Evolutionary conservation across 2,888 invertebrate genomes (phyloP).

Genomic region (Ophion slaviceki): DNA sequence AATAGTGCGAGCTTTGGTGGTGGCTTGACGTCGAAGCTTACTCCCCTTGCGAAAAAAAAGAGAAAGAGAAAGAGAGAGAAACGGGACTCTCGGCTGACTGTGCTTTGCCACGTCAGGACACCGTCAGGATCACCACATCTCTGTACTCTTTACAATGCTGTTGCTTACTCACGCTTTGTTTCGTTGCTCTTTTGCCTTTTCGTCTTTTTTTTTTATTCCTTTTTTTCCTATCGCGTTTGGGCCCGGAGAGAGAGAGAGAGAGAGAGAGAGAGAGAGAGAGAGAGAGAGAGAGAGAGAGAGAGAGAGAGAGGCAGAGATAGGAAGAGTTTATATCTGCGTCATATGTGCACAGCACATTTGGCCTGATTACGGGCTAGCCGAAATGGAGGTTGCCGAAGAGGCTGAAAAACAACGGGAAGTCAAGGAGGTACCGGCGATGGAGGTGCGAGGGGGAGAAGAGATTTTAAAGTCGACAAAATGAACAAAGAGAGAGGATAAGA

Average conservation of each 20-base stretch:
- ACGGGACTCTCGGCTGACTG: constrained; percentile 59
- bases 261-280: neutral
- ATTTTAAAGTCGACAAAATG: constrained; percentile 32
- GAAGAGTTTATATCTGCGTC: constrained; percentile 9
- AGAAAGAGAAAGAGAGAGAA: constrained; percentile 25
- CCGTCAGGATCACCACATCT: constrained; percentile 76
- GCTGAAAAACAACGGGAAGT: constrained; percentile 61
- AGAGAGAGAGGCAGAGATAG: constrained; percentile 15
- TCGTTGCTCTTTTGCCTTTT: constrained; percentile 7
- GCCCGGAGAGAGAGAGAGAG: constrained; percentile 1
- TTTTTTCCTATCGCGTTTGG: constrained; percentile 18
- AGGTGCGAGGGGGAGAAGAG: constrained; percentile 22
- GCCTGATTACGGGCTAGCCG: constrained; percentile 56
- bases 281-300: neutral
- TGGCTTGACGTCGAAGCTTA: constrained; percentile 68
- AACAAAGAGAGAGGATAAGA: constrained; percentile 2
- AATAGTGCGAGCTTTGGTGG: constrained; percentile 82
- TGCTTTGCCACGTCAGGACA: constrained; percentile 80
- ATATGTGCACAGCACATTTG: constrained; percentile 43
- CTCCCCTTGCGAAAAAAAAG: constrained; percentile 28
- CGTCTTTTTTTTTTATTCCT: neutral
- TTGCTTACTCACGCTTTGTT: constrained; percentile 47
- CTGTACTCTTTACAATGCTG: constrained; percentile 60
- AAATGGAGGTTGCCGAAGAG: constrained; percentile 51
- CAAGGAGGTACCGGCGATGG: constrained; percentile 57